These are phyloP conservation scores for Oostethus manadensis DNA, from an alignment of 2,113 vertebrate genomes.

Conservation along the genomic window DNA sequence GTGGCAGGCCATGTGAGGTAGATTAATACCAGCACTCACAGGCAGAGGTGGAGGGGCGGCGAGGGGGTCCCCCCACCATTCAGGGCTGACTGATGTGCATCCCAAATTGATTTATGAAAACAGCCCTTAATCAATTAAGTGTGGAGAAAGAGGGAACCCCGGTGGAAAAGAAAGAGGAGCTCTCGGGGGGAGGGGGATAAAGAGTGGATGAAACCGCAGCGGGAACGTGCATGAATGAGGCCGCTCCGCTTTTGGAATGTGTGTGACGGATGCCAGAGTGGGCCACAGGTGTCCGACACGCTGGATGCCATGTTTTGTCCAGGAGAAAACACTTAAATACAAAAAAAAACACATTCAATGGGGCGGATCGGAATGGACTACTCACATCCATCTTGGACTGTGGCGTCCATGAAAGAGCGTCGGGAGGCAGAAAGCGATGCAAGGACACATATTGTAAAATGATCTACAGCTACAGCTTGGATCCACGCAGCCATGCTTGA, in stretches of 20 bases:
- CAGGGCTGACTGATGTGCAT: slow-evolving; percentile 98
- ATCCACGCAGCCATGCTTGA: no score
- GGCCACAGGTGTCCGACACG: slow-evolving; percentile 55
- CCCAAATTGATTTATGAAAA: slow-evolving; percentile 99
- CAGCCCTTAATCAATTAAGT: slow-evolving; percentile 97
- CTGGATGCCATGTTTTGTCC: slow-evolving; percentile 40
- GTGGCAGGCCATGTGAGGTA: slow-evolving; percentile 72
- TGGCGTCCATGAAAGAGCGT: not conserved
- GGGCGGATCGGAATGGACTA: slow-evolving; percentile 34
- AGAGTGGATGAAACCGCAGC: slow-evolving; percentile 36
- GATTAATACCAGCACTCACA: slow-evolving; percentile 67
- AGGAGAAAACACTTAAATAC: not conserved
- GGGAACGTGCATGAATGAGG: slow-evolving; percentile 48
- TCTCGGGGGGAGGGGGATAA: slow-evolving; percentile 15
- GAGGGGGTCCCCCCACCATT: slow-evolving; percentile 89
- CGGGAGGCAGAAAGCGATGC: no score
- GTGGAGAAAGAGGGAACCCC: slow-evolving; percentile 71
- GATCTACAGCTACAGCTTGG: no score
- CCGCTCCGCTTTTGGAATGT: slow-evolving; percentile 53
- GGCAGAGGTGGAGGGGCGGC: slow-evolving; percentile 22
- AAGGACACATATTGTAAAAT: no score
- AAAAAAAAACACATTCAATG: slow-evolving; percentile 9
- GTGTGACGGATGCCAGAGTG: slow-evolving; percentile 33
- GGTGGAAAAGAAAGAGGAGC: slow-evolving; percentile 42
- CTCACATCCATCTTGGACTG: slow-evolving; percentile 11